A percentile compares a stretch with the other conserved stretches of the same genome.
Evolutionary conservation across 2,797 vertebrate genomes (phyloP).

Genomic region (Myripristis murdjan): DNA sequence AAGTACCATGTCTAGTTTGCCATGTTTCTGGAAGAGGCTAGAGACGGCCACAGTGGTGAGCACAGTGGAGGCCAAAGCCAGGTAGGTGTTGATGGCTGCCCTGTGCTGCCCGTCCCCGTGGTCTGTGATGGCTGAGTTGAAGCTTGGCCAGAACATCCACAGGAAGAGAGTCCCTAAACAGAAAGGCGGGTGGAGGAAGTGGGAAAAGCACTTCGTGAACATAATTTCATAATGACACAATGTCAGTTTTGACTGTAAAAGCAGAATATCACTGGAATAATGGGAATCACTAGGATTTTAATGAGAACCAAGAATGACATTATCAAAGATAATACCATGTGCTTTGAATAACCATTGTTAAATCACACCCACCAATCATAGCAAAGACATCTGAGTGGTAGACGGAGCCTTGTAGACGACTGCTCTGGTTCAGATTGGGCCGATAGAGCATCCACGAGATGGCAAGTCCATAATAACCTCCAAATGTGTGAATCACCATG

Average conservation of each 20-base stretch:
- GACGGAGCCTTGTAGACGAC: conserved; percentile 87
- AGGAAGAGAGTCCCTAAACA: conserved; percentile 93
- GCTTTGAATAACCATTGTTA: neutral
- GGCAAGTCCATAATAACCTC: conserved; percentile 94
- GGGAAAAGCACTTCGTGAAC: neutral
- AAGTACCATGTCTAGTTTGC: conserved; percentile 95
- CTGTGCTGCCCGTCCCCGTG: conserved; percentile 96
- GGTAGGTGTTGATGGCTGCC: conserved; percentile 96
- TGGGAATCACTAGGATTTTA: neutral
- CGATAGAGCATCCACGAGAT: conserved; percentile 94
- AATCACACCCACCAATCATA: conserved; percentile 92
- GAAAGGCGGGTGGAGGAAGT: neutral
- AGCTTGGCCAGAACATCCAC: conserved; percentile 99
- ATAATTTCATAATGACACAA: too few species aligned
- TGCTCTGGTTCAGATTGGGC: conserved; percentile 90
- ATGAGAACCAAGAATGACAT: neutral
- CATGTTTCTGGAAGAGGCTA: conserved; percentile 91
- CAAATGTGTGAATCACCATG: conserved; percentile 98
- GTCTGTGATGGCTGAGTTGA: conserved; percentile 93
- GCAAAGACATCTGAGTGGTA: conserved; percentile 95
- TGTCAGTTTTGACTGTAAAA: too few species aligned
- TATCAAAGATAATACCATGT: neutral
- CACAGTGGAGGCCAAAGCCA: conserved; percentile 92
- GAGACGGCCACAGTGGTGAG: conserved; percentile 93
- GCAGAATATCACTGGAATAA: neutral